A percentile compares a stretch with the other conserved stretches of the same genome.
These are phyloP conservation scores for Drosophila greeni DNA, from an alignment of 2,888 invertebrate species.

Conservation along the genomic window DNA sequence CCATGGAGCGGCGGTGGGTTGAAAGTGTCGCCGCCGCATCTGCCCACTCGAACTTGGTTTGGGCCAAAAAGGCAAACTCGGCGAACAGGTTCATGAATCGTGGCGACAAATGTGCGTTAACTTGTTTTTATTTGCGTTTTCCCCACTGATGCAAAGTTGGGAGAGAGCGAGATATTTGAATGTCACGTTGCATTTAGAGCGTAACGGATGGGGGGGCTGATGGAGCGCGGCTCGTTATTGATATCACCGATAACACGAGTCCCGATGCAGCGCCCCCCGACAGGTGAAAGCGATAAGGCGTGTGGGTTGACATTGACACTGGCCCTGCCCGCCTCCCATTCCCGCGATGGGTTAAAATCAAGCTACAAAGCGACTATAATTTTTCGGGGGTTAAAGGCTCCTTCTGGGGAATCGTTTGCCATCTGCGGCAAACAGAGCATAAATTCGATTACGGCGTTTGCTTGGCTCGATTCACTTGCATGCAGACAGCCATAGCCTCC, in stretches of 20 bases:
- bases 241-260: conserved; percentile 47
- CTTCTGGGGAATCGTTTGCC: conserved; percentile 10
- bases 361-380: neutral
- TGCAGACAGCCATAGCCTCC: conserved; percentile 16
- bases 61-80: conserved; percentile 44
- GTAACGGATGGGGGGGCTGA: conserved; percentile 11
- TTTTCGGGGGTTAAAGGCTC: conserved; percentile 3
- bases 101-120: conserved; percentile 56
- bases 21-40: conserved; percentile 17
- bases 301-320: conserved; percentile 23
- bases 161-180: conserved; percentile 57
- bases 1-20: conserved; percentile 35
- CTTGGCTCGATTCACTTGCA: conserved; percentile 32
- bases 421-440: conserved; percentile 49
- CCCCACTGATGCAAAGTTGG: conserved; percentile 23
- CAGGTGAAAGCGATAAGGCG: conserved; percentile 52
- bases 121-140: conserved; percentile 21
- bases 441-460: conserved; percentile 55
- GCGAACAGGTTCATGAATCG: conserved; percentile 66
- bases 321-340: neutral
- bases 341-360: neutral
- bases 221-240: conserved; percentile 30
- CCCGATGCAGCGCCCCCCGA: conserved; percentile 1
- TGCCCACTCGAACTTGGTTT: conserved; percentile 55
- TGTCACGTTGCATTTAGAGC: conserved; percentile 57